A percentile compares a stretch with the other conserved stretches of the same genome.
Evolutionary conservation across 2,113 vertebrate genomes (phyloP).

Genomic region (Choloepus hoffmanni): DNA sequence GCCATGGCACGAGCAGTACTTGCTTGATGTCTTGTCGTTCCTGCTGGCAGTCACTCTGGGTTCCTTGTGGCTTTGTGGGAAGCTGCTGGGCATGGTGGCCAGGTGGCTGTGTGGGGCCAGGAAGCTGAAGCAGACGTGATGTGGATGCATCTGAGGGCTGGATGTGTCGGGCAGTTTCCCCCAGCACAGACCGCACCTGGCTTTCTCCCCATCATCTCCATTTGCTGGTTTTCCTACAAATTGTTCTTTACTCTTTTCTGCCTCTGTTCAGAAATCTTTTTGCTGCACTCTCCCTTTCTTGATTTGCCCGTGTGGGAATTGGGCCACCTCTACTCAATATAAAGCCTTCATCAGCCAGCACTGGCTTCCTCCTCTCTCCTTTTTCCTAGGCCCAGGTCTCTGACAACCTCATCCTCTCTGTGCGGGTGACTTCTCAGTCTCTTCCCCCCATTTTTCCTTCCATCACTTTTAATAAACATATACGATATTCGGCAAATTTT

Average conservation of each 20-base stretch:
- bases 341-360: background rate
- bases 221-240: background rate
- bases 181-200: too few relatives aligned
- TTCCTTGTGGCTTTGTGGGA: slow-evolving; percentile 67
- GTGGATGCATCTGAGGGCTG: background rate
- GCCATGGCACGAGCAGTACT: slow-evolving; percentile 84
- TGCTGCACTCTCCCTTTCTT: background rate
- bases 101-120: background rate
- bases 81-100: slow-evolving; percentile 61
- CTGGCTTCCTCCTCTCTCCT: too few relatives aligned
- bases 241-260: background rate
- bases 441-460: background rate
- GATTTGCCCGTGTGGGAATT: background rate
- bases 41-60: slow-evolving; percentile 61
- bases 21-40: slow-evolving; percentile 85
- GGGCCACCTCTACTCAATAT: background rate
- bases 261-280: background rate
- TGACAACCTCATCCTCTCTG: background rate
- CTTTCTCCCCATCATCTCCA: too few relatives aligned
- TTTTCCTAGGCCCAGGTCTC: background rate
- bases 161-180: background rate
- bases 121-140: slow-evolving; percentile 77
- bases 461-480: background rate
- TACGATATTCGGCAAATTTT: background rate
- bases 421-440: background rate